These are phyloP conservation scores for Chrysogorgia sp. DNA, from an alignment of 92 coral and sea anemone species.

Conservation along the genomic window DNA sequence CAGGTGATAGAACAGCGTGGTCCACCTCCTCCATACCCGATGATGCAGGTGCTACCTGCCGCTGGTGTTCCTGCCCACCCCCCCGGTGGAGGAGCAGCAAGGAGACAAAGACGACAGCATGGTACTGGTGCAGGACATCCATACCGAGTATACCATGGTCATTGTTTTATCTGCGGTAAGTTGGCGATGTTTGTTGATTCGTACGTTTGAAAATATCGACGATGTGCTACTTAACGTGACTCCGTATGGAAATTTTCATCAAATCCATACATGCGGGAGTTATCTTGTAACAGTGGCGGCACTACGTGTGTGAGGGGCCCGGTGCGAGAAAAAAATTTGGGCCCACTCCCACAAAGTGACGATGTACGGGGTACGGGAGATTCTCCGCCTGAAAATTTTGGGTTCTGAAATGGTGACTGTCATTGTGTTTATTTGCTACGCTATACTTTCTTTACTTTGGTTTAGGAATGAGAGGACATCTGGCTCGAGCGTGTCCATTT, in stretches of 20 bases:
- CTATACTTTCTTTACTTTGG: conserved; percentile 5
- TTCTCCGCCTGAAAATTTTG: too few species aligned
- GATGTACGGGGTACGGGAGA: too few species aligned
- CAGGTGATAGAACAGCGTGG: conserved; percentile 33
- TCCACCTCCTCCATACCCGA: not conserved
- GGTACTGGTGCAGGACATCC: conserved; percentile 1
- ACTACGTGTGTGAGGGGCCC: too few species aligned
- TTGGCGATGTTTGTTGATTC: not conserved
- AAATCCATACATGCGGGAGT: too few species aligned
- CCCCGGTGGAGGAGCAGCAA: not conserved
- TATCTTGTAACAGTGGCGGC: not conserved
- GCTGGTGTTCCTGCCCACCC: conserved; percentile 20
- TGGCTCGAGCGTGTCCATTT: conserved; percentile 89
- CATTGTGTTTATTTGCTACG: too few species aligned
- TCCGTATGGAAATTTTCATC: conserved; percentile 2
- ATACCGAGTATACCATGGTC: conserved; percentile 61
- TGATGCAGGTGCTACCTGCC: not conserved
- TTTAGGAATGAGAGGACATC: conserved; percentile 92
- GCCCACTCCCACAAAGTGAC: too few species aligned
- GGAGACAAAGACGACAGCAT: conserved; percentile 7
- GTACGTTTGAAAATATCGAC: not conserved
- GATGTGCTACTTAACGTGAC: not conserved
- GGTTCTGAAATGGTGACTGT: too few species aligned
- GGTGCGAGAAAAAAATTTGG: too few species aligned
- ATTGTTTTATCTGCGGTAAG: conserved; percentile 77